These are phyloP conservation scores for Anthoscopus minutus DNA, from an alignment of 2,113 vertebrate genomes.

Conservation along the genomic window DNA sequence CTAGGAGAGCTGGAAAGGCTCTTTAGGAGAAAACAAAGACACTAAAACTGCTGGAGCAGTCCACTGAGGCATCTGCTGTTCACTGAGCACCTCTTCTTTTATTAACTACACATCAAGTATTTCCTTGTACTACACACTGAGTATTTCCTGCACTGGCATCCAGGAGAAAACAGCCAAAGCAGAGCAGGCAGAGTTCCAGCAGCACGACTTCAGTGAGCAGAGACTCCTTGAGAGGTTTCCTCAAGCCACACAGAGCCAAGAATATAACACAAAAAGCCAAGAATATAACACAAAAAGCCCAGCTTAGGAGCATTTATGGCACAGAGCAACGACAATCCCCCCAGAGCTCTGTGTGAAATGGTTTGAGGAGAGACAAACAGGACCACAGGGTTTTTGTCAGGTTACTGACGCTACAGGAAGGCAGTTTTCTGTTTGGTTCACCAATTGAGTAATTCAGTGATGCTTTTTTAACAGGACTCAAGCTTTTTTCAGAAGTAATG, in stretches of 20 bases:
- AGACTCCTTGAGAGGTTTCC: neutral
- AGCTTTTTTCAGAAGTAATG: neutral
- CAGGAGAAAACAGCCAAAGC: neutral
- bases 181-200: neutral
- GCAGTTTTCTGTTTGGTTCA: neutral
- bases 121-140: too few relatives aligned
- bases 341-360: rapidly evolving
- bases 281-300: rapidly evolving
- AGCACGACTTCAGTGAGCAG: neutral
- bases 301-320: rapidly evolving
- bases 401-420: neutral
- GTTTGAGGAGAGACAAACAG: neutral
- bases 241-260: neutral
- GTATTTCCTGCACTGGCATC: neutral
- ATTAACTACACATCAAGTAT: neutral
- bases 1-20: neutral
- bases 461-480: neutral
- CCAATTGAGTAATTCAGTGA: neutral
- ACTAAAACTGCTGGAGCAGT: neutral
- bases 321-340: neutral
- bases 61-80: neutral
- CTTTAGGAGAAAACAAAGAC: rapidly evolving
- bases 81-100: neutral
- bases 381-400: neutral
- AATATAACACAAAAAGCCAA: rapidly evolving